Evolutionary conservation across 1,140 invertebrate genomes (phyloP).

Genomic region (Drosophila malerkotliana): DNA sequence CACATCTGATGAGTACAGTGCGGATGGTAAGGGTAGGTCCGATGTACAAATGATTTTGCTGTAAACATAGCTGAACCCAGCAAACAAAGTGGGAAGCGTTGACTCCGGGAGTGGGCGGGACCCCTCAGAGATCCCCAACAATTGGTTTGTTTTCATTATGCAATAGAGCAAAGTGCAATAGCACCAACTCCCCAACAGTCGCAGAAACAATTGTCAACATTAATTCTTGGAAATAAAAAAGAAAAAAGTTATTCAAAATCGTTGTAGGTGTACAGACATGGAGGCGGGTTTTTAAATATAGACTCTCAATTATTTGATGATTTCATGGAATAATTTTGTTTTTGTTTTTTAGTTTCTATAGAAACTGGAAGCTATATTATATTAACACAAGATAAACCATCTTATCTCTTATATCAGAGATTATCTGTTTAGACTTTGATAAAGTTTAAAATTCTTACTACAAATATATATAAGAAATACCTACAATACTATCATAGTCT

Average conservation of each 20-base stretch:
- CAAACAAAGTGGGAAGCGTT: conserved; percentile 14
- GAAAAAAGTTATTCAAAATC: conserved; percentile 7
- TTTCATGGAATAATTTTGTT: conserved; percentile 18
- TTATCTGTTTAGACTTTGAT: no score
- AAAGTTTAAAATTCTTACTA: no score
- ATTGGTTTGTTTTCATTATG: conserved; percentile 41
- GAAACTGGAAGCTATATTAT: neutral
- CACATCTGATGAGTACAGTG: conserved; percentile 2
- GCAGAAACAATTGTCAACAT: conserved; percentile 36
- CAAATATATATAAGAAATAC: neutral
- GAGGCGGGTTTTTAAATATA: conserved; percentile 14
- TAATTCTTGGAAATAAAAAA: conserved; percentile 26
- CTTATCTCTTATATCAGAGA: no score
- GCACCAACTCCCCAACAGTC: conserved; percentile 33
- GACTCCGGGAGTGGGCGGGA: conserved; percentile 23
- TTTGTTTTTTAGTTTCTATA: neutral
- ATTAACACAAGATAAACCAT: neutral
- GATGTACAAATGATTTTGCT: conserved; percentile 43
- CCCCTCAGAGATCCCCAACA: conserved; percentile 25
- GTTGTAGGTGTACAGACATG: conserved; percentile 16
- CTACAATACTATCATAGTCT: neutral
- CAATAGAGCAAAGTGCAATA: conserved; percentile 58
- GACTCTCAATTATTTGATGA: conserved; percentile 16
- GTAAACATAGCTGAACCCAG: conserved; percentile 37
- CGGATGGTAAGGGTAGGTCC: conserved; percentile 18